Base-by-base conservation (phyloP, 2,888 invertebrate genomes). In the Petrolisthes cinctipes region DNA sequence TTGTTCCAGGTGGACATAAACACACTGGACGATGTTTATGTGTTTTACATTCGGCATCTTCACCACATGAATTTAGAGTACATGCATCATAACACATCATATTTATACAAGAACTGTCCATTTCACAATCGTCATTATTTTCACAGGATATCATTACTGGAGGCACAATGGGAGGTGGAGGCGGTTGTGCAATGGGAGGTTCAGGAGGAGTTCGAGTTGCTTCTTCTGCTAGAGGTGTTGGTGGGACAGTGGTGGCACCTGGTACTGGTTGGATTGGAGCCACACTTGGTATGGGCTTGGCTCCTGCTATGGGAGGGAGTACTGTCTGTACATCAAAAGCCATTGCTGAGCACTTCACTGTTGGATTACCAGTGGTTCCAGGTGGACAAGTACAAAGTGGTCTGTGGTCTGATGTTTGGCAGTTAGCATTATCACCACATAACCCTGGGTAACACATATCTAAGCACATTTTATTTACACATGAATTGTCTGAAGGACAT, bases 1-100 rank as follows among this genome's bases (percentile, higher is more conserved):
- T 94, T 92, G 97, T 97, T 87, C 96, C 96, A 4, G 95, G 94
- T 89, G 95, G 94, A 92, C 97, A 97, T 71, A 95, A 9, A 92
- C 98, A 98, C 68, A 96, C 95, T 4, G 97, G 97, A 90, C 97
- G 95, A 92, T 97, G 97, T 91, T 97, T 95, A 89, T 95, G 95
- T 5, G 97, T 95, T 91, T 95, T 95, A 92, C 98, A 98, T 91
- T 96, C 95, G 1, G 97, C 97, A 92, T 97, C 96, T 56, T 95
- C 94, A 37, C 97, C 97, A 92, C 97, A 98, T 73, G 95, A 94
- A 92, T 96, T 95, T 91, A 95, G 95, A 90, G 95, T 95, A 92
- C 97, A 98, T 20, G 96, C 94, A 92, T 96, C 95, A 91, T 85
- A 86, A 17, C 90, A 90, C 4, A 87, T 75, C 14, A 76, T 85